Evolutionary conservation across 2,113 vertebrate species (phyloP).

Genomic region (Hypomesus transpacificus): DNA sequence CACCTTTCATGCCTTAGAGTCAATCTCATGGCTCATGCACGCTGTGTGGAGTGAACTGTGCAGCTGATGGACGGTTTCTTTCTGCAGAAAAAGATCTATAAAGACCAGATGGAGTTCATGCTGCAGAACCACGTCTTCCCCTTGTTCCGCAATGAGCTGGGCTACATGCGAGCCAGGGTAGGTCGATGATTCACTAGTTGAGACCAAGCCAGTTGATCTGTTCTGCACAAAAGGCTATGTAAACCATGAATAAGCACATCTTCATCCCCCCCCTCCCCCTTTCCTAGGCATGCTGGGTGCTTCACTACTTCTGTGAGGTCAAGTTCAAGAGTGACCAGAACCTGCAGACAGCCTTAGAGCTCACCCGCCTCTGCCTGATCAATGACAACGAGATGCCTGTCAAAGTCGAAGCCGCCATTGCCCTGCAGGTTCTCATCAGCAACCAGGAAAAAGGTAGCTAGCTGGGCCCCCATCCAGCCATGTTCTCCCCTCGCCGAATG

Average conservation of each 20-base stretch:
- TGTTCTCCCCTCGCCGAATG: too few species aligned
- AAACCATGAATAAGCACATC: too few species aligned
- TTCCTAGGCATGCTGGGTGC: conserved; percentile 93
- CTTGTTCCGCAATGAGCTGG: conserved; percentile 92
- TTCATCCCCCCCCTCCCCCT: neutral
- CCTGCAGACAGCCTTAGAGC: conserved; percentile 91
- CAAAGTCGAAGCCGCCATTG: conserved; percentile 97
- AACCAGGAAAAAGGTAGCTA: conserved; percentile 95
- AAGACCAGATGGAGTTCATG: conserved; percentile 99
- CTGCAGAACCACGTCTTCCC: conserved; percentile 97
- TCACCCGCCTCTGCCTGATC: conserved; percentile 92
- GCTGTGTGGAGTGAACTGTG: neutral
- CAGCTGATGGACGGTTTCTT: neutral
- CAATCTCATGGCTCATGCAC: neutral
- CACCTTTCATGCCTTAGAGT: neutral
- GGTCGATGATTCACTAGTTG: too few species aligned
- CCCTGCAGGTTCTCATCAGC: conserved; percentile 96
- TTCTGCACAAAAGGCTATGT: too few species aligned
- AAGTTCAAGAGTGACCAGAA: conserved; percentile 99
- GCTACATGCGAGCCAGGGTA: conserved; percentile 98
- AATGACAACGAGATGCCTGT: conserved; percentile 99
- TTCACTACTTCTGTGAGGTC: conserved; percentile 99
- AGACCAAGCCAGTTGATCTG: too few species aligned
- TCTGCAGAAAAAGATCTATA: conserved; percentile 94
- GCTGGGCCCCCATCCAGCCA: neutral